Evolutionary conservation across 1,140 invertebrate species (phyloP), one percentile per base, ranked within the genome.

Genomic region (Procambarus virginalis): DNA sequence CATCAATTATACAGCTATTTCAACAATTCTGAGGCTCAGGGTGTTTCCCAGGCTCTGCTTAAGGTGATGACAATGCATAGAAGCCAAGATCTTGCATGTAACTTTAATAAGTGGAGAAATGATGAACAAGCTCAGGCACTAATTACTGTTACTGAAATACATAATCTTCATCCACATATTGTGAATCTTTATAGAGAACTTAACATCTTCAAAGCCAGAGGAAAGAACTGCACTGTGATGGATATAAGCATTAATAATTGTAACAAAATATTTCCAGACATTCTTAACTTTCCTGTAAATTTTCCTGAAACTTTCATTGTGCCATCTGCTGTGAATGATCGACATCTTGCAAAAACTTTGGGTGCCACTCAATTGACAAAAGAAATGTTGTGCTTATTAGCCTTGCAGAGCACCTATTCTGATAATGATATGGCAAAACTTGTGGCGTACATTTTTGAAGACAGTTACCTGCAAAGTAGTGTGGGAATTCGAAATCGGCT

Each of bases 301-400:
- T 80, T 51, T 46, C 85, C 85, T 49, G 85, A 87, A 34, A 68
- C 46, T 1, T 76, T 87, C 12, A 60, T 87, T 49, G n/a, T 51
- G 2, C 85, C 78, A 46, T 14, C 51, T 1, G 20, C 22, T 14
- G 3, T 6, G 14, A 20, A 9, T 17, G n/a, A 55, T 0, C n/a
- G 20, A 9, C 60, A 60, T 45, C 85, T 87, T 49, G 85, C 85
- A 48, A 5, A 49, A 48, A 58, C 9, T 22, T 49, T 87, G 49
- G 85, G 85, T 46, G 85, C 76, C 64, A 17, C 5, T 0, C n/a
- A 34, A 12, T 45, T 87, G 17, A 64, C 9, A 46, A 64, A 79
- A 3, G 58, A 80, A 49, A 46, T 79, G 48, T 34, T 87, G 34
- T 87, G 48, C 46, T n/a, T 87, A 9, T 34, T 48, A 6, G 77